Evolutionary conservation across 2,113 vertebrate species (phyloP), one percentile per base, ranked within the genome.

Genomic region (Pachypanchax playfairii): DNA sequence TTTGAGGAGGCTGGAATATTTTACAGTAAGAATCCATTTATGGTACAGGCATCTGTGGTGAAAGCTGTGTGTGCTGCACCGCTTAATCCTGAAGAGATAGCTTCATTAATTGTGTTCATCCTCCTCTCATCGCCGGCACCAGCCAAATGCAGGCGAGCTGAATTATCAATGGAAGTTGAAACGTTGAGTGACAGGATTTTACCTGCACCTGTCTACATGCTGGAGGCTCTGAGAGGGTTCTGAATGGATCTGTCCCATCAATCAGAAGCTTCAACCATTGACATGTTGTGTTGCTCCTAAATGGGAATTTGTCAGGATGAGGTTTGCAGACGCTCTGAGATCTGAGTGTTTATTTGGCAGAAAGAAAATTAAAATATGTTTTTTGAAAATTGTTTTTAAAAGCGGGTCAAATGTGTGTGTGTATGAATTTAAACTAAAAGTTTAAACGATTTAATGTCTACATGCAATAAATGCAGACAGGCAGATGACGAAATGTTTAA

Each of bases 71-170:
- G 62, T 57, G 76, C 69, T 67, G 77, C 65, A 14, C 62, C 49
- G 80, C 70, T 73, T 84, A 85, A 85, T 83, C 80, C 74, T 55
- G 62, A 62, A 73, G 50, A 72, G 75, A 88, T 80, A 69, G 81
- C 87, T 83, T 68, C 83, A 84, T 84, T 89, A 87, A 83, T 83
- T 83, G 81, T 72, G 52, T 58, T 75, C 55, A 46, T 51, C 65
- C 62, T 24, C 31, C 58, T 70, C 70, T 73, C 46, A 60, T 42
- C 50, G n/a, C n/a, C n/a, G 31, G 58, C 69, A 24, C 9, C 54
- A 25, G 63, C 62, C 59, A 59, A 73, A 81, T 62, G 63, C 69
- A 76, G 47, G 41, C 48, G 25, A 24, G 50, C 67, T 82, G 70
- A 86, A 87, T 87, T 72, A 72, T 64, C 77, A 60, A 82, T 82